A percentile compares a stretch with the other conserved stretches of the same genome.
These are phyloP conservation scores for Callithrix jacchus DNA, from an alignment of 2,113 vertebrate genomes.

Conservation along the genomic window DNA sequence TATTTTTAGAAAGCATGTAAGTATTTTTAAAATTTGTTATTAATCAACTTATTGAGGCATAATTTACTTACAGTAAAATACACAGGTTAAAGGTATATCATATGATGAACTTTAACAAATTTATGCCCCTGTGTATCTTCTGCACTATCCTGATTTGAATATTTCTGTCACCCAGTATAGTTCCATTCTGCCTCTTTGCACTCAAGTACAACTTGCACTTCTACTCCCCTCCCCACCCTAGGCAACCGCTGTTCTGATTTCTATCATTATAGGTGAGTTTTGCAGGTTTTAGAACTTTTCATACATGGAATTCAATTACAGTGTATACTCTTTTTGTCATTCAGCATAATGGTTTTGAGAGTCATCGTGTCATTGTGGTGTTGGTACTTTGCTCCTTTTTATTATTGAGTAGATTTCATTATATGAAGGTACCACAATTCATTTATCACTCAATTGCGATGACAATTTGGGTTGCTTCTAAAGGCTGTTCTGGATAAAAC, in stretches of 20 bases:
- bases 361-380: not conserved
- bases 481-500: not conserved
- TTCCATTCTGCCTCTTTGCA: no score
- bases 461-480: not conserved
- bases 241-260: not conserved
- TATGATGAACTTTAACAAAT: not conserved
- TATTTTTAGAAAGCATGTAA: conserved; percentile 1
- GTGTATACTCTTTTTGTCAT: not conserved
- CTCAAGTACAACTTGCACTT: not conserved
- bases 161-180: not conserved
- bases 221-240: not conserved
- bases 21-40: not conserved
- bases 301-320: not conserved
- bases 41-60: not conserved
- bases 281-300: not conserved
- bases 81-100: not conserved
- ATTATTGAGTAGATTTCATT: not conserved
- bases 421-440: not conserved
- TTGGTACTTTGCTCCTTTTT: not conserved
- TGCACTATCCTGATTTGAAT: not conserved
- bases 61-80: not conserved
- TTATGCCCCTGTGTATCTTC: not conserved
- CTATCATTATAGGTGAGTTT: not conserved
- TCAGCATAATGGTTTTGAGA: not conserved
- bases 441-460: not conserved